Conservation (phyloP, 1,140 invertebrate species). For the Propsilocerus akamusi region DNA sequence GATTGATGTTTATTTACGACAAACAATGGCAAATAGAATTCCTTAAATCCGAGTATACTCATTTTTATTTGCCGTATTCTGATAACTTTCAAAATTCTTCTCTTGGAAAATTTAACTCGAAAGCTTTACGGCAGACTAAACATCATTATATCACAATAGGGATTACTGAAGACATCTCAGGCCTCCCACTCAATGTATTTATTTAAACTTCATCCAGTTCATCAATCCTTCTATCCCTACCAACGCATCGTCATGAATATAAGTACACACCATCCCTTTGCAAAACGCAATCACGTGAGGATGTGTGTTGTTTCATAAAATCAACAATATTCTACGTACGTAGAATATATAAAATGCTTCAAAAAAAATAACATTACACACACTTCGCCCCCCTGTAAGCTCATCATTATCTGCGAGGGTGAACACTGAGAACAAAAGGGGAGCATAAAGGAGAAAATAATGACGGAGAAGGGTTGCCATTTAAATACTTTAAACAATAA, state of each 20-base stretch:
- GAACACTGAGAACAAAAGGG: background rate
- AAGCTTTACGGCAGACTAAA: background rate
- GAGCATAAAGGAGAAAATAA: background rate
- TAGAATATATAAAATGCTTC: background rate
- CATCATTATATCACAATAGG: conserved; percentile 2
- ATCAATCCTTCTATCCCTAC: background rate
- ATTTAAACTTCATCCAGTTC: background rate
- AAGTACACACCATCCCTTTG: no score
- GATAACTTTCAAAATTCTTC: no score
- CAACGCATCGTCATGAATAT: no score
- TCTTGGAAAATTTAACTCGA: no score
- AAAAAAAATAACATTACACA: background rate
- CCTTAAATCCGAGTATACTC: no score
- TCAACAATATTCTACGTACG: conserved; percentile 1
- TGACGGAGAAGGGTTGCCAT: background rate
- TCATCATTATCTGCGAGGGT: background rate
- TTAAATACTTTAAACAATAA: conserved; percentile 1
- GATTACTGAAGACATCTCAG: background rate
- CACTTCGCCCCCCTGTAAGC: no score
- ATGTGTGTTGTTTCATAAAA: background rate
- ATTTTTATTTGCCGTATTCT: no score
- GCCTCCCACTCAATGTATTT: background rate
- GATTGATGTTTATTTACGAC: no score
- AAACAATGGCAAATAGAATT: no score
- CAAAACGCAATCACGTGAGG: no score